Evolutionary conservation across 2,797 vertebrate species (phyloP).

Genomic region (Cirrhinus mrigala): DNA sequence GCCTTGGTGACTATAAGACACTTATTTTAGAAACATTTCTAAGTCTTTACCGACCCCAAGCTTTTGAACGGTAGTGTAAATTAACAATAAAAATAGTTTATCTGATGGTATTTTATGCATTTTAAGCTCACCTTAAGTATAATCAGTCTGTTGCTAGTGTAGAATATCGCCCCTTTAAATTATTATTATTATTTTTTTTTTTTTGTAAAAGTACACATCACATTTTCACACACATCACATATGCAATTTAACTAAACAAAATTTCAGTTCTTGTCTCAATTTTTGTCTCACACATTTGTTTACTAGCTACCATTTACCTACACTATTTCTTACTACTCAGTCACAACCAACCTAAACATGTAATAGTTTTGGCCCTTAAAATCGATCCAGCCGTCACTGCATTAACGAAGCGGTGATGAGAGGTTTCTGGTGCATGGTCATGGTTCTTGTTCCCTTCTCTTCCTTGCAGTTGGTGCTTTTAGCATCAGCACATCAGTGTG

Average conservation of each 20-base stretch:
- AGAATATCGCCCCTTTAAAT: neutral
- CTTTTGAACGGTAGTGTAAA: neutral
- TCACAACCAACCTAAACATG: neutral
- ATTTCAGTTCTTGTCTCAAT: neutral
- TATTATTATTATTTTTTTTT: accelerated
- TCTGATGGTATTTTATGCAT: neutral
- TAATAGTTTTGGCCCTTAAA: neutral
- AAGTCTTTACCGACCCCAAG: neutral
- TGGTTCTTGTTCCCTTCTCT: constrained; percentile 21
- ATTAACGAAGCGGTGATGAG: constrained; percentile 30
- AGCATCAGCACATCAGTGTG: constrained; percentile 70
- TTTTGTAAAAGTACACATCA: neutral
- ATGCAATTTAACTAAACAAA: neutral
- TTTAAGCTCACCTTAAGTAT: neutral
- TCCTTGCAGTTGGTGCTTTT: constrained; percentile 56
- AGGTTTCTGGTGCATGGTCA: constrained; percentile 40
- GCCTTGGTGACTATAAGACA: neutral
- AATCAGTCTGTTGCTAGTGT: neutral
- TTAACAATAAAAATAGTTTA: neutral
- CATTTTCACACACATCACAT: neutral
- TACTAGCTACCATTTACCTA: neutral
- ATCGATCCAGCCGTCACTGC: neutral
- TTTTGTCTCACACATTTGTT: neutral
- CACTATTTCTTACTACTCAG: neutral
- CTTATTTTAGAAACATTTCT: neutral